Percentiles rank a stretch among this genome's conserved stretches.
Conservation (phyloP, 92 coral and sea anemone genomes). For the Hydrozoanthus gracilis region DNA sequence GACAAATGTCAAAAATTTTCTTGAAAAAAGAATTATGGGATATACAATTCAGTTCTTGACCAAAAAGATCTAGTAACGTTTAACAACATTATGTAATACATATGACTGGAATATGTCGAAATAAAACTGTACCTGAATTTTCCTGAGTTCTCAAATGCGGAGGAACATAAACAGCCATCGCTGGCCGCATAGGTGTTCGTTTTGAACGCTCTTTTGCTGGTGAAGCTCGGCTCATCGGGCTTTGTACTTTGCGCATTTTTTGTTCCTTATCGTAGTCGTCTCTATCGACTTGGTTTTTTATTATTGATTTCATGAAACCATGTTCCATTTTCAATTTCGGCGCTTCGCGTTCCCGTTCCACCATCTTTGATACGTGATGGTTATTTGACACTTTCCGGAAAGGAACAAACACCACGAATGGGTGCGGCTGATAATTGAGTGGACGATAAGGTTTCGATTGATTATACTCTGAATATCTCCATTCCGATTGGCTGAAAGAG, state of each 20-base stretch:
- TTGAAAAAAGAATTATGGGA: neutral
- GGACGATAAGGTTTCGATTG: slow-evolving; percentile 12
- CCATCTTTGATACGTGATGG: neutral
- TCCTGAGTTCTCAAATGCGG: slow-evolving; percentile 69
- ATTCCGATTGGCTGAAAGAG: slow-evolving; percentile 28
- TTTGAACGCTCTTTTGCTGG: slow-evolving; percentile 63
- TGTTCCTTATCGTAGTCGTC: slow-evolving; percentile 96
- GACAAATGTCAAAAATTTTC: neutral
- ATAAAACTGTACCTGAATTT: neutral
- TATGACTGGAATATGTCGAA: neutral
- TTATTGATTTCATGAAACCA: slow-evolving; percentile 85
- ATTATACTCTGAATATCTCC: neutral
- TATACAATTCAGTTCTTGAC: neutral
- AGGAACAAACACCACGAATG: slow-evolving; percentile 4
- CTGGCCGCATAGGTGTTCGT: slow-evolving; percentile 63
- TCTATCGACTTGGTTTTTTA: slow-evolving; percentile 85
- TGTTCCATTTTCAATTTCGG: slow-evolving; percentile 80
- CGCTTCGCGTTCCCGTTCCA: slow-evolving; percentile 45
- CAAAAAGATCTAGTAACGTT: neutral
- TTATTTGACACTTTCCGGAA: slow-evolving; percentile 12
- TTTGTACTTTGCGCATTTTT: slow-evolving; percentile 58
- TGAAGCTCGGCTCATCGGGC: slow-evolving; percentile 30
- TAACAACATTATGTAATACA: neutral
- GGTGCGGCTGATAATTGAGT: slow-evolving; percentile 5
- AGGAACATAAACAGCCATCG: slow-evolving; percentile 75